Evolutionary conservation across 2,797 vertebrate species (phyloP).

Genomic region (Leptatherina wallacei): DNA sequence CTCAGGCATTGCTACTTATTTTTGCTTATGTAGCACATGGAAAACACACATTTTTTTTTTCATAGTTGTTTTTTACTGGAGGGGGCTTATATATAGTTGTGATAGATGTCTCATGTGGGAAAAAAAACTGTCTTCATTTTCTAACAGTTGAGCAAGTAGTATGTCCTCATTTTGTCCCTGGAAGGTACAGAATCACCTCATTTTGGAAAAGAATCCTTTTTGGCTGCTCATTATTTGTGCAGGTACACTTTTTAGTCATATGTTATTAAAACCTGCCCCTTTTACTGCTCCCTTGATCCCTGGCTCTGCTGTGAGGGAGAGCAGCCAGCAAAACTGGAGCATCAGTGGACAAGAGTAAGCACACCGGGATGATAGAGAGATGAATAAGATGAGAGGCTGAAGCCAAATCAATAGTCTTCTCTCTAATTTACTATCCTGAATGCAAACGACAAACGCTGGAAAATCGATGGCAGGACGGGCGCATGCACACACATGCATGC

Average conservation of each 20-base stretch:
- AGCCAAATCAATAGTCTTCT: conserved; percentile 81
- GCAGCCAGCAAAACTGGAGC: conserved; percentile 47
- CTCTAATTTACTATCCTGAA: conserved; percentile 83
- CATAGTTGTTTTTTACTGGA: background rate
- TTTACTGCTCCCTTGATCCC: conserved; percentile 7
- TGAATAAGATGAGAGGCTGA: conserved; percentile 79
- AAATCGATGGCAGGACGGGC: conserved; percentile 74
- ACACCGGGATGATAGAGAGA: conserved; percentile 71
- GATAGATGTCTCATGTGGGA: conserved; percentile 18
- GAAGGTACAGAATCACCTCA: conserved; percentile 31
- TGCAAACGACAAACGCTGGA: conserved; percentile 81
- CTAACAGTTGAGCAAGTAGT: conserved; percentile 18
- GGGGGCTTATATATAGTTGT: conserved; percentile 9
- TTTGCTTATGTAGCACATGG: background rate
- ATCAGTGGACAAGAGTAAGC: conserved; percentile 41
- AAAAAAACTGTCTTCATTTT: conserved; percentile 27
- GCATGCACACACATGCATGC: conserved; percentile 16
- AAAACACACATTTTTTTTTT: background rate
- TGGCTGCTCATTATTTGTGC: conserved; percentile 8
- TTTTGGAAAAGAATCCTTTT: conserved; percentile 17
- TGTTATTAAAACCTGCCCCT: conserved; percentile 29
- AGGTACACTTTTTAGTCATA: conserved; percentile 36
- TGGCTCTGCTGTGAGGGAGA: conserved; percentile 30
- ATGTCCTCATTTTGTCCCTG: conserved; percentile 29
- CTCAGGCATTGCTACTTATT: background rate